phyloP scores from a whole-genome alignment of 2,888 invertebrate species.

The Pachydiplax longipennis region DNA sequence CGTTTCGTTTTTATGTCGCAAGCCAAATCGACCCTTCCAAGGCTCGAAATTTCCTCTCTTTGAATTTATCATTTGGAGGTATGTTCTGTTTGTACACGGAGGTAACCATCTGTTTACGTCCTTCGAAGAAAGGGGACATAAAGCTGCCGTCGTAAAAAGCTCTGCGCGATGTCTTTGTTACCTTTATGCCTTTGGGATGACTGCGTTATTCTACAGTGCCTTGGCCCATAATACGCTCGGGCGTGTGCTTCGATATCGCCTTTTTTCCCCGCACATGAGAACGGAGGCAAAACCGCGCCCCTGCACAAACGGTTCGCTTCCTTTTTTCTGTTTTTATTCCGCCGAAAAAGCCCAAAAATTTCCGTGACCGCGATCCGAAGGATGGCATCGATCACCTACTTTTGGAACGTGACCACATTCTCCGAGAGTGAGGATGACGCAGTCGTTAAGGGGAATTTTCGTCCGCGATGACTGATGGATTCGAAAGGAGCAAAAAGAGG shows the following conservation, averaged over 20 bases:
- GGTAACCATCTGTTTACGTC: too few species aligned
- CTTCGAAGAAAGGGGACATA: too few species aligned
- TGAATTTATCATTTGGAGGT: too few species aligned
- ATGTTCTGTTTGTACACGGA: too few species aligned
- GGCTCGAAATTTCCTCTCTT: too few species aligned
- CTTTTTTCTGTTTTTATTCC: background rate
- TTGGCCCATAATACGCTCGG: background rate
- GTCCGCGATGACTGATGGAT: background rate
- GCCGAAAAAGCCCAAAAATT: background rate
- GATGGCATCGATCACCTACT: background rate
- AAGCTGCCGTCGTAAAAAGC: too few species aligned
- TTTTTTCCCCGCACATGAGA: too few species aligned
- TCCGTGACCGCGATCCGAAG: background rate
- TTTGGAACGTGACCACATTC: background rate
- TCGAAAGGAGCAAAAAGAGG: background rate
- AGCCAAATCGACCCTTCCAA: too few species aligned
- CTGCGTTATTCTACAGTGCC: background rate
- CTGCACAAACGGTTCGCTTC: too few species aligned
- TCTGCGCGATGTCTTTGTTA: too few species aligned
- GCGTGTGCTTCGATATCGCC: background rate
- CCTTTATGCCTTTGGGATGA: background rate
- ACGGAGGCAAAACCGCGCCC: too few species aligned
- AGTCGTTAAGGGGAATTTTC: background rate
- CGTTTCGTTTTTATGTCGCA: too few species aligned
- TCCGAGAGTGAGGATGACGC: background rate